Base-by-base conservation (phyloP, 2,888 invertebrate species). In the Cremastinae sp. region DNA sequence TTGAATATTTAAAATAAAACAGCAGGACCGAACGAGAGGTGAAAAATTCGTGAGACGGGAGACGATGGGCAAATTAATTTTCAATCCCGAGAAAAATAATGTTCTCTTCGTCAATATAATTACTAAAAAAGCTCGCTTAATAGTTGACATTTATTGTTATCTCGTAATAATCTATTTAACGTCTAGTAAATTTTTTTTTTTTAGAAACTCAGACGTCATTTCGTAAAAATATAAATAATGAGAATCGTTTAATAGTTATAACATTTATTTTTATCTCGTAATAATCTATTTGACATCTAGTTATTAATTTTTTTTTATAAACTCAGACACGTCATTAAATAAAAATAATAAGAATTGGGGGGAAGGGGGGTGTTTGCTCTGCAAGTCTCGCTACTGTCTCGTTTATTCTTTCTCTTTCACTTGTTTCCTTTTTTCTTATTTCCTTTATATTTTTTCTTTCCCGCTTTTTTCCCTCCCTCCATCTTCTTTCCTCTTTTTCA, bases 1-100 rank as follows among this genome's bases (percentile, higher is more conserved):
- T 66, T 41, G 75, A 66, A 71, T 75, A 75, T 65, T 49, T 71
- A 28, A 75, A 61, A 9, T 10, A 47, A 34, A 20, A 53, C 34
- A 54, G 51, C 9, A 22, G 22, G 53, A 28, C 7, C 18, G 8
- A 16, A 16, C 2, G 7, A 16, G 49, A 16, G 5, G 22, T 10
- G 12, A 20, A n/a, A 12, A 47, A 71, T 56, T 22, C 47, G 62
- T 22, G 51, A 56, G 62, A 64, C 12, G 64, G 53, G 45, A 18
- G 38, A 20, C 8, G 38, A 10, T 10, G n/a, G 28, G 5, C 5
- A 28, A 9, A 41, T 5, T 9, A 2, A 41, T n/a, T n/a, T 41
- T 2, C 9, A 41, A n/a, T 5, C 9, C n/a, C 2, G 9, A 41
- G n/a, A 9, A 41, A 41, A n/a, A 41, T 1, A 41, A 41, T 41